phyloP scores from a whole-genome alignment of 2,888 invertebrate genomes.

The Platycnemis pennipes region DNA sequence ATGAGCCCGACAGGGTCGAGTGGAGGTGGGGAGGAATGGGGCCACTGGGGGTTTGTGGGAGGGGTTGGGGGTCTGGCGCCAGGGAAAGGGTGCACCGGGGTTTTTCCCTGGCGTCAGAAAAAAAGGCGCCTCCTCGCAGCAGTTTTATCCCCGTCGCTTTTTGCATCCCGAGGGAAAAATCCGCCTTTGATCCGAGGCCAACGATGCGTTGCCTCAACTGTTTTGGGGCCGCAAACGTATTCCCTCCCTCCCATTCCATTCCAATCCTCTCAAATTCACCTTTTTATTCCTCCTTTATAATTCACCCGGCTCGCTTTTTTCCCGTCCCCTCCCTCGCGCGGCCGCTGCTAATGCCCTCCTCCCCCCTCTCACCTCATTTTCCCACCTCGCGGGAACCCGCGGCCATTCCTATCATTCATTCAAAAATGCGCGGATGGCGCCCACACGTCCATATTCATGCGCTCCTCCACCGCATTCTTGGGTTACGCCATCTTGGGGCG shows the following conservation, averaged over 20 bases:
- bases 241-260: constrained; percentile 4
- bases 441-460: not conserved
- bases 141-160: constrained; percentile 39
- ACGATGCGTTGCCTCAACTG: constrained; percentile 40
- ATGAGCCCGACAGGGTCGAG: not conserved
- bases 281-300: constrained; percentile 39
- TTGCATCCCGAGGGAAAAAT: constrained; percentile 38
- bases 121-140: not conserved
- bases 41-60: not conserved
- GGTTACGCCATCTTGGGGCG: too few species aligned
- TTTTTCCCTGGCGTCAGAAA: not conserved
- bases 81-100: not conserved
- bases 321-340: not conserved
- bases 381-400: not conserved
- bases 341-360: not conserved
- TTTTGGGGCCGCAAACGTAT: constrained; percentile 19
- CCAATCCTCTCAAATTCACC: constrained; percentile 39
- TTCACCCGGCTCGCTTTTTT: constrained; percentile 21
- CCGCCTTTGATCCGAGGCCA: constrained; percentile 38
- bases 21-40: not conserved
- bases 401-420: constrained; percentile 18
- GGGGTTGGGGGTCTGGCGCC: not conserved
- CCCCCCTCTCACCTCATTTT: not conserved
- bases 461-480: not conserved
- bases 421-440: not conserved